Percentiles rank a stretch among this genome's conserved stretches.
These are phyloP conservation scores for Lamellibrachia luymesi DNA, from an alignment of 1,140 invertebrate species.

Conservation along the genomic window DNA sequence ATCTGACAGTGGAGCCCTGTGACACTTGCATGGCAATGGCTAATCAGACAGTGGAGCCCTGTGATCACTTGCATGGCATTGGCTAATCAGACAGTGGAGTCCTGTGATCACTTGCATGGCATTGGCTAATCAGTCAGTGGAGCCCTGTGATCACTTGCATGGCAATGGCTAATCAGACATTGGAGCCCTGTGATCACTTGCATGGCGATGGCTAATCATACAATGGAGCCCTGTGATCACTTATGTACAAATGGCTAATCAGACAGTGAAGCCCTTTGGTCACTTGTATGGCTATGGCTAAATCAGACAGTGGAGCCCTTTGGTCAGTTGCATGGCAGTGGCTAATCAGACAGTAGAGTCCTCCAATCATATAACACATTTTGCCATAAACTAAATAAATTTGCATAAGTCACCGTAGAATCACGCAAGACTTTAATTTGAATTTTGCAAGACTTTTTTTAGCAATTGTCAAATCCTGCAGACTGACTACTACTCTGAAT, in stretches of 20 bases:
- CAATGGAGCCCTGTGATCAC: neutral
- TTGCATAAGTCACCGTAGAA: neutral
- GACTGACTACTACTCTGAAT: neutral
- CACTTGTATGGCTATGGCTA: neutral
- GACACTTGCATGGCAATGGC: neutral
- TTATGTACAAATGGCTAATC: neutral
- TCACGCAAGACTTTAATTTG: neutral
- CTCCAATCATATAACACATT: too few species aligned
- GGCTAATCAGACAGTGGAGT: neutral
- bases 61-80: neutral
- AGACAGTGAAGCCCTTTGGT: neutral
- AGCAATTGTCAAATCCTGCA: neutral
- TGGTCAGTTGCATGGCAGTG: neutral
- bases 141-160: too few species aligned
- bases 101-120: too few species aligned
- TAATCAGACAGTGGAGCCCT: neutral
- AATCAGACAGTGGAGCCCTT: neutral
- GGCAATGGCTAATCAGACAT: too few species aligned
- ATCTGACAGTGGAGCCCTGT: neutral
- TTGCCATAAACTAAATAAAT: too few species aligned
- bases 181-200: neutral
- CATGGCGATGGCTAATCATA: neutral
- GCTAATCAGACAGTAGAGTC: neutral
- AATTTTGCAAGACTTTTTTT: neutral
- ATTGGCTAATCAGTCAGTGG: neutral